These are phyloP conservation scores for Sinelater perroti DNA, from an alignment of 2,888 invertebrate species.

Conservation along the genomic window DNA sequence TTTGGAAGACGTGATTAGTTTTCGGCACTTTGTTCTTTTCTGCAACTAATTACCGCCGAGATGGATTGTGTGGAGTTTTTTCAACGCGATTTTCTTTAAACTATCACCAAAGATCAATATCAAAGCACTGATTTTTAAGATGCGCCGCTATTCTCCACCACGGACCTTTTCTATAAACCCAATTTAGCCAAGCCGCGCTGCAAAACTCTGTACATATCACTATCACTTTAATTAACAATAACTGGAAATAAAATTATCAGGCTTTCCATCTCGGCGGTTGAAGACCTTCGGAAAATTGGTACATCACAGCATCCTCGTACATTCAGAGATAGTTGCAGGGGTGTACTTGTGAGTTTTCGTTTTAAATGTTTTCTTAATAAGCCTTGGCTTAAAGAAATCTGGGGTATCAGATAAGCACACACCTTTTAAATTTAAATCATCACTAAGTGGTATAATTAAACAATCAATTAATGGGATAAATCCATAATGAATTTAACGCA, in stretches of 20 bases:
- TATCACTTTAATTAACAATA: slow-evolving; percentile 42
- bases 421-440: no score
- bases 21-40: slow-evolving; percentile 32
- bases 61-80: slow-evolving; percentile 44
- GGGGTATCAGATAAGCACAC: no score
- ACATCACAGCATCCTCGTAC: slow-evolving; percentile 53
- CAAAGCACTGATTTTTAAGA: slow-evolving; percentile 17
- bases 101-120: slow-evolving; percentile 32
- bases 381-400: no score
- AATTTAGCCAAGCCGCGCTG: slow-evolving; percentile 5
- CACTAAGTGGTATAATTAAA: no score
- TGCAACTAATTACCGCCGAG: slow-evolving; percentile 49
- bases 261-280: slow-evolving; percentile 57
- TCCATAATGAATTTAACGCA: no score
- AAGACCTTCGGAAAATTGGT: slow-evolving; percentile 53
- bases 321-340: slow-evolving; percentile 42
- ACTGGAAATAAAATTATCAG: slow-evolving; percentile 49
- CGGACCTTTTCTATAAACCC: not conserved
- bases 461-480: no score
- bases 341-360: slow-evolving; percentile 25
- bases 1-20: slow-evolving; percentile 36
- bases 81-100: slow-evolving; percentile 25
- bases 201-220: slow-evolving; percentile 26
- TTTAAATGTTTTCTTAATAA: not conserved
- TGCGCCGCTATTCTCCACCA: not conserved